Base-by-base conservation (phyloP, 2,797 vertebrate genomes). In the Nannoperca australis region DNA sequence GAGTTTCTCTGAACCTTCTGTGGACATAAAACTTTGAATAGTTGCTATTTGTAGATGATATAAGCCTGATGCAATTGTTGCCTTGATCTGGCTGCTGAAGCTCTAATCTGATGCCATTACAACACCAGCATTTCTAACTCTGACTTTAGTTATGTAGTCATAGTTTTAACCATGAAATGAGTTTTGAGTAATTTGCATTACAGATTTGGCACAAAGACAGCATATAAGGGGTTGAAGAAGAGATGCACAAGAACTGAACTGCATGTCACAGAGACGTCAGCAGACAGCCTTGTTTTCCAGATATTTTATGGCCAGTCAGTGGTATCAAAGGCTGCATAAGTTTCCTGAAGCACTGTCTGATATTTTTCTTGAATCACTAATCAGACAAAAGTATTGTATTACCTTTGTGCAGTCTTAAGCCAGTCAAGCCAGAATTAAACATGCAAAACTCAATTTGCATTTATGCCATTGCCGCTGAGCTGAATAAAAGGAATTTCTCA, bases 51-150 rank as follows among this genome's bases (percentile, higher is more conserved):
- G 10, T 36, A 42, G 18, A 55, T 45, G 18, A 68, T 38, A 13
- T 64, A 63, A 62, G 40, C 42, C 36, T 72, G 7, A 73, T 53
- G 64, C 14, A 76, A 60, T 36, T 27, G 36, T 34, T 55, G 42
- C 27, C 14, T 51, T 51, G 7, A 34, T 66, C 18, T 51, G 14
- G 38, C 47, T 47, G 15, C 38, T 30, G 40, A 49, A 17, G 58
- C 49, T 38, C 12, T 58, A 69, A 32, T 49, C 17, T 42, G 4
- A 59, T 68, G 17, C 18, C 42, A 56, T 70, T 42, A 36, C 24
- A 62, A 60, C 22, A 34, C 9, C 24, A 59, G 30, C 34, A 70
- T 77, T 68, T 78, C 10, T 34, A 55, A 42, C 44, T 58, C 50
- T 49, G 7, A 22, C 22, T 66, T 61, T 17, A 40, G 34, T 34